These are phyloP conservation scores for Napeogenes sylphis DNA, from an alignment of 2,888 invertebrate species.

Conservation along the genomic window DNA sequence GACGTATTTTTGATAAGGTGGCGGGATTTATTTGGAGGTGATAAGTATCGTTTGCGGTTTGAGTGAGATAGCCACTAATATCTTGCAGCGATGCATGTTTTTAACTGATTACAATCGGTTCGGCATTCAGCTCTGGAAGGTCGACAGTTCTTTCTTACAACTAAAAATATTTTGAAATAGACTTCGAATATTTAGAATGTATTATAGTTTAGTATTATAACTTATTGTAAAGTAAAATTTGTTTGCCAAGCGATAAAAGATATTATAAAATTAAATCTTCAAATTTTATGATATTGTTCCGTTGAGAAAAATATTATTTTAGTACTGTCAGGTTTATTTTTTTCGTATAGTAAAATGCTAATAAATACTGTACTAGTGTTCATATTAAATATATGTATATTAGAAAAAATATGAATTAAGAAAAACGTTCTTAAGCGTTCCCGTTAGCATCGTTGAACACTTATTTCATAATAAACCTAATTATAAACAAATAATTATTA, in stretches of 20 bases:
- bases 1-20: conserved; percentile 57
- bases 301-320: too few species aligned
- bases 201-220: too few species aligned
- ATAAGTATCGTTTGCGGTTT: conserved; percentile 22
- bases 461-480: too few species aligned
- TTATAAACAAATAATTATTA: too few species aligned
- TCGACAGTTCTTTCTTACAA: conserved; percentile 13
- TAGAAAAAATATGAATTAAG: too few species aligned
- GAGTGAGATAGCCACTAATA: conserved; percentile 13
- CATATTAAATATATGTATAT: too few species aligned
- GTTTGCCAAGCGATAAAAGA: conserved; percentile 7
- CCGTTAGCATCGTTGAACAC: too few species aligned
- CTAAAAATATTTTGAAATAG: conserved; percentile 4
- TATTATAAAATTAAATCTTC: neutral
- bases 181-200: neutral
- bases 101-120: conserved; percentile 24
- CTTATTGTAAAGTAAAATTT: conserved; percentile 4
- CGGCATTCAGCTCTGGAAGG: conserved; percentile 17
- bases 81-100: conserved; percentile 22
- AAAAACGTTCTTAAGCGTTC: too few species aligned
- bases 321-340: too few species aligned
- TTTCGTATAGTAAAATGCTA: too few species aligned
- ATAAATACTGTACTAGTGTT: too few species aligned
- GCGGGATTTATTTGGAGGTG: conserved; percentile 61
- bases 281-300: neutral